Conservation (phyloP, 1,140 invertebrate genomes). For the Diabrotica undecimpunctata region DNA sequence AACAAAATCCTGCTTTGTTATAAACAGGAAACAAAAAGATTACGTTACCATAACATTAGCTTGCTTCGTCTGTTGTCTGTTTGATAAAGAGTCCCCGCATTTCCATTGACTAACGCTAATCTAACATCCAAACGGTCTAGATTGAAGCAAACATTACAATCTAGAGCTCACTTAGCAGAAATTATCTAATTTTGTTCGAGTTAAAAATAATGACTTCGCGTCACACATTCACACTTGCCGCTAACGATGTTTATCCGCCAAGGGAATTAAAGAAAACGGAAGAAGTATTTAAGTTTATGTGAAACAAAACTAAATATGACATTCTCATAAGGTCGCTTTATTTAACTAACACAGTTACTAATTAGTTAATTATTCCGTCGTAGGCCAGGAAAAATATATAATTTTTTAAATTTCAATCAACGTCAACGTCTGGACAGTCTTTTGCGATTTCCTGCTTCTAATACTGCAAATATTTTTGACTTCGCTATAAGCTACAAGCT, state of each 20-base stretch:
- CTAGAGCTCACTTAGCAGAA: background rate
- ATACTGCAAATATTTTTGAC: too few species aligned
- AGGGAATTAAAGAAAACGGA: conserved; percentile 41
- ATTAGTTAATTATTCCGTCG: conserved; percentile 3
- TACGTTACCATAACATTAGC: too few species aligned
- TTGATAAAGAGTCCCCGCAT: background rate
- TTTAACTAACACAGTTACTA: conserved; percentile 16
- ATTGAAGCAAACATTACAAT: conserved; percentile 2
- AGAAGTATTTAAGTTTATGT: conserved; percentile 40
- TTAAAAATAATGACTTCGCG: conserved; percentile 43
- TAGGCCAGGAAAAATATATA: background rate
- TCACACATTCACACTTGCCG: conserved; percentile 41
- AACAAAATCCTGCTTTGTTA: too few species aligned
- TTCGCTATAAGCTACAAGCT: too few species aligned
- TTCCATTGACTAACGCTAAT: conserved; percentile 2
- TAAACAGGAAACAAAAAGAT: too few species aligned
- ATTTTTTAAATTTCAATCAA: background rate
- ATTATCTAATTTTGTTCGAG: conserved; percentile 23
- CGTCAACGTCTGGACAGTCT: too few species aligned
- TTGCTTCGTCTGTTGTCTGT: too few species aligned
- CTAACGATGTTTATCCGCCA: conserved; percentile 42
- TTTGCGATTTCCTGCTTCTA: too few species aligned
- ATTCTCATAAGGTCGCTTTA: conserved; percentile 19
- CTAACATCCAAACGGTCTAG: background rate
- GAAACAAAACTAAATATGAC: conserved; percentile 21